phyloP scores from a whole-genome alignment of 2,113 vertebrate species.

The Alethe diademata region DNA sequence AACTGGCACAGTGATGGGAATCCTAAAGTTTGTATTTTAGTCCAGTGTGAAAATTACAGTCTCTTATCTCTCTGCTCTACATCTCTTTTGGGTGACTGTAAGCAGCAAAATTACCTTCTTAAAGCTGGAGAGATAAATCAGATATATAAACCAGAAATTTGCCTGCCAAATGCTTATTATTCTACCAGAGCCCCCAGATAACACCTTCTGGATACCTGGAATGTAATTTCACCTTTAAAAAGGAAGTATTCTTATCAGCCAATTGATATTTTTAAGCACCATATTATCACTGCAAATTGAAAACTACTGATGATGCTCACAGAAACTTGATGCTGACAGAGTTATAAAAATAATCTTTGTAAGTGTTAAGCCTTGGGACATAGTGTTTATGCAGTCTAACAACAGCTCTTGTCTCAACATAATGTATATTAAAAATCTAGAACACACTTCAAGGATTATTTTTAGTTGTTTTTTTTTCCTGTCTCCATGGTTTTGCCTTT shows the following conservation, averaged over 20 bases:
- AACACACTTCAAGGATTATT: background rate
- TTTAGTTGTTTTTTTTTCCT: background rate
- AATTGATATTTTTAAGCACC: background rate
- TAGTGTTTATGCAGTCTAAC: background rate
- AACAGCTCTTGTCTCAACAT: background rate
- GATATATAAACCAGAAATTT: background rate
- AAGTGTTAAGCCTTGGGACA: background rate
- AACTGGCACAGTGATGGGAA: background rate
- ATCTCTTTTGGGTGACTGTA: background rate
- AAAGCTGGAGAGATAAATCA: background rate
- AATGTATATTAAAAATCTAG: background rate
- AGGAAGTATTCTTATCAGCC: background rate
- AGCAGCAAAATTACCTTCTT: background rate
- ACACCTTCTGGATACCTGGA: background rate
- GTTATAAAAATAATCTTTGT: background rate
- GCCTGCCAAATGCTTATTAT: background rate
- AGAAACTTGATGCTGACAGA: background rate
- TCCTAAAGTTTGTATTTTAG: background rate
- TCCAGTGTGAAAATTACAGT: background rate
- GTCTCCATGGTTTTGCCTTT: background rate
- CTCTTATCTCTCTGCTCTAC: background rate
- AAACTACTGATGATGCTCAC: background rate
- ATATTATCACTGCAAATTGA: background rate
- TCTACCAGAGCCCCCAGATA: background rate
- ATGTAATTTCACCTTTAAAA: slow-evolving; percentile 1